Evolutionary conservation across 2,888 invertebrate genomes (phyloP), one percentile per base, ranked within the genome.

Genomic region (Philopedon plagiatum): DNA sequence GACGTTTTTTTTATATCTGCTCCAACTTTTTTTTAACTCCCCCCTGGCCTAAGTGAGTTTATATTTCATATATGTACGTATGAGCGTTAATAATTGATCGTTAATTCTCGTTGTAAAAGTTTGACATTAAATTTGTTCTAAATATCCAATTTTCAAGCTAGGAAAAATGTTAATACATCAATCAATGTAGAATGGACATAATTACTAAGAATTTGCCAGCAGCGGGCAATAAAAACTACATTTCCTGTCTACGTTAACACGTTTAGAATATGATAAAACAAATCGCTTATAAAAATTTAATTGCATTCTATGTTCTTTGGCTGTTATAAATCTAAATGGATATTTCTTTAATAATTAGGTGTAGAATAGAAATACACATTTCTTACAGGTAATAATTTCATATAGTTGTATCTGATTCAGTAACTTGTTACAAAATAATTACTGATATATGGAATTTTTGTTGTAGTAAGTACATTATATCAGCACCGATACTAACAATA

Each of bases 391-490:
- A 26, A 49, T 26, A 26, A 49, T 49, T 49, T 21, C 3, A 46
- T 4, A n/a, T 23, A 46, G 9, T 41, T 26, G 13, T 49, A 49
- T 49, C 23, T 26, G 23, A 49, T 49, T 26, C 13, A 13, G 13
- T 23, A 26, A 49, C 23, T 26, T 49, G 26, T 49, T 26, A 49
- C 49, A 49, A 26, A 49, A 49, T 49, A 49, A 49, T 26, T 23
- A n/a, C n/a, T n/a, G n/a, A n/a, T n/a, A 26, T 49, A 49, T 8
- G 13, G 8, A 49, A 8, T 49, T 26, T 49, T 49, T 26, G 13
- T 41, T 34, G 34, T n/a, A n/a, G n/a, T n/a, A n/a, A 39, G 15
- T 23, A 23, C 2, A 18, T 49, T 44, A 5, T 15, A 39, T 15
- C 44, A 44, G 44, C 8, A 44, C 9, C 34, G 2, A 34, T 34